Evolutionary conservation across 2,113 vertebrate species (phyloP).

Genomic region (Cephalophus harveyi): DNA sequence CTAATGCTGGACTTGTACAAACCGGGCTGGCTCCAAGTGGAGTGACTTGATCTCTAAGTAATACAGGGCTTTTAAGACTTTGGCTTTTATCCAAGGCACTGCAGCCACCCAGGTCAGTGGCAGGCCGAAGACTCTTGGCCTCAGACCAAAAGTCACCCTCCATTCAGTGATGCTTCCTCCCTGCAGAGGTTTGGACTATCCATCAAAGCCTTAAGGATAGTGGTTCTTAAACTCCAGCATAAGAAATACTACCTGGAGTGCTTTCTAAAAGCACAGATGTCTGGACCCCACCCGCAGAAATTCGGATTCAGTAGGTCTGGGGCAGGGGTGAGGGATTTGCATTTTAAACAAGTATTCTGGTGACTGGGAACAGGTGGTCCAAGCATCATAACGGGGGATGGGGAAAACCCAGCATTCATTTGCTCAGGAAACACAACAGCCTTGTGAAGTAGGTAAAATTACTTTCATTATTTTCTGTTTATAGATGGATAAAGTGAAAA

Average conservation of each 20-base stretch:
- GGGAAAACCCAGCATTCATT: background rate
- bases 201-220: background rate
- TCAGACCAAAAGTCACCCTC: background rate
- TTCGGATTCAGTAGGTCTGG: background rate
- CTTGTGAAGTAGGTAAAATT: background rate
- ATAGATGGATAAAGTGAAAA: background rate
- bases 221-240: background rate
- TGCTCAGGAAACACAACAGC: background rate
- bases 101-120: background rate
- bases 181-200: background rate
- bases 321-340: background rate
- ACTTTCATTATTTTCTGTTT: slow-evolving; percentile 12
- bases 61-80: background rate
- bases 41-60: background rate
- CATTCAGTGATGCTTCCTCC: background rate
- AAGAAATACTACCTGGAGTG: background rate
- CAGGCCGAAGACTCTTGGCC: background rate
- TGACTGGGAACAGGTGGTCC: background rate
- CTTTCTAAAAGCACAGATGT: background rate
- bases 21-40: background rate
- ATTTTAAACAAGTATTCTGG: background rate
- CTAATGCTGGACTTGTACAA: background rate
- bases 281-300: background rate
- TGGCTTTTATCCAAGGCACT: background rate
- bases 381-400: background rate